These are phyloP conservation scores for Lagenorhynchus albirostris DNA, from an alignment of 2,113 vertebrate genomes.

Conservation along the genomic window DNA sequence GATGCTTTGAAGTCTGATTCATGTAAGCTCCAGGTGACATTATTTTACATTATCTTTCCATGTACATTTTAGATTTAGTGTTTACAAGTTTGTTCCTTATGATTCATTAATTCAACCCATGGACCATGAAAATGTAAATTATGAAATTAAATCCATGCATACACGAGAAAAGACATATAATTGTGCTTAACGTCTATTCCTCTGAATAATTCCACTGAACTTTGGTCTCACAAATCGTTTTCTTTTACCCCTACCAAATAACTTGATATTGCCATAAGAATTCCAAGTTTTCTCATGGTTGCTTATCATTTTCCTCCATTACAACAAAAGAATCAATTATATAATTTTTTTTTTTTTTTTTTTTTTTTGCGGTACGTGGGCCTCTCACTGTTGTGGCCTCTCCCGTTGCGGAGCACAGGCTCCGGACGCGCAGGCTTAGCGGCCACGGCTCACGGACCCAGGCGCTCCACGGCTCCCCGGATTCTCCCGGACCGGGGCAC, in stretches of 20 bases:
- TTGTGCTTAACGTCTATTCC: slow-evolving; percentile 20
- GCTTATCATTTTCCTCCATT: background rate
- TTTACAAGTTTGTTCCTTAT: slow-evolving; percentile 17
- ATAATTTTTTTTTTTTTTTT: too few species aligned
- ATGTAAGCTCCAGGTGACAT: background rate
- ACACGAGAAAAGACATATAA: slow-evolving; percentile 2
- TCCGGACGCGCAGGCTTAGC: too few species aligned
- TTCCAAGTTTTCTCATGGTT: slow-evolving; percentile 16
- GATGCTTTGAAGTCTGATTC: background rate
- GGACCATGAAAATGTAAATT: slow-evolving; percentile 32
- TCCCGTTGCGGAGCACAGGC: too few species aligned
- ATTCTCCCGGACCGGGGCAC: too few species aligned
- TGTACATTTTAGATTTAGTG: background rate
- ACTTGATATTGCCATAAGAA: slow-evolving; percentile 10
- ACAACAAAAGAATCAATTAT: background rate
- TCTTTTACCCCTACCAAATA: background rate
- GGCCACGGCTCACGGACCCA: too few species aligned
- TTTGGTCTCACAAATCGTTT: background rate
- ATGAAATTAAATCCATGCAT: background rate
- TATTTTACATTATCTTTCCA: slow-evolving; percentile 12
- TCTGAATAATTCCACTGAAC: slow-evolving; percentile 19
- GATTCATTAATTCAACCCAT: slow-evolving; percentile 55
- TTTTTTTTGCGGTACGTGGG: too few species aligned
- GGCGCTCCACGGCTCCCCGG: too few species aligned
- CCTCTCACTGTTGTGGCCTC: too few species aligned